phyloP scores from a whole-genome alignment of 2,797 vertebrate genomes.

The Artibeus jamaicensis region DNA sequence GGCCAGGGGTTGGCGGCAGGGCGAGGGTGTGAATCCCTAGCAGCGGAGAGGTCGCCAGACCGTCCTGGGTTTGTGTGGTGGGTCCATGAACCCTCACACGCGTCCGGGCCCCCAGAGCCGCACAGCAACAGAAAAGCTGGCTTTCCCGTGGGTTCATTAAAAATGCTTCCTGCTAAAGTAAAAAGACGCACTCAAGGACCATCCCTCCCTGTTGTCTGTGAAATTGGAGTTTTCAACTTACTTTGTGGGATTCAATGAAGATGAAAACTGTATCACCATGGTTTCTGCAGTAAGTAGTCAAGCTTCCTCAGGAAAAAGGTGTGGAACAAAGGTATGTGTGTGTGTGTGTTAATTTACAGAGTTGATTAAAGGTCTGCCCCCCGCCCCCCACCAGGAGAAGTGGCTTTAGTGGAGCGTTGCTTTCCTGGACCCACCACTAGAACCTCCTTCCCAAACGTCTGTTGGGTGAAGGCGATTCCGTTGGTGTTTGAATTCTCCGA shows the following conservation, averaged over 20 bases:
- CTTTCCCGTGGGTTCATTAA: background rate
- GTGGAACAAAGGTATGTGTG: background rate
- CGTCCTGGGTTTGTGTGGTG: no score
- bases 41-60: accelerated
- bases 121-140: background rate
- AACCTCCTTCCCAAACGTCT: background rate
- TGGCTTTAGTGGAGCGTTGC: background rate
- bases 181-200: background rate
- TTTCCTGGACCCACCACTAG: background rate
- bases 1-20: no score
- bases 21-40: background rate
- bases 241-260: background rate
- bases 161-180: background rate
- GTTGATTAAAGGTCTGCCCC: background rate
- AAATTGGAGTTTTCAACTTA: background rate
- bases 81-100: no score
- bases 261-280: background rate
- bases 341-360: background rate
- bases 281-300: background rate
- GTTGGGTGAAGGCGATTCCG: no score
- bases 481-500: background rate
- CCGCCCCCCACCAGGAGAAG: background rate
- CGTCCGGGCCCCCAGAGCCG: background rate
- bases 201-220: background rate
- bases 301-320: background rate